Evolutionary conservation across 2,888 invertebrate genomes (phyloP), one percentile per base, ranked within the genome.

Genomic region (Drosophila imparisetae): DNA sequence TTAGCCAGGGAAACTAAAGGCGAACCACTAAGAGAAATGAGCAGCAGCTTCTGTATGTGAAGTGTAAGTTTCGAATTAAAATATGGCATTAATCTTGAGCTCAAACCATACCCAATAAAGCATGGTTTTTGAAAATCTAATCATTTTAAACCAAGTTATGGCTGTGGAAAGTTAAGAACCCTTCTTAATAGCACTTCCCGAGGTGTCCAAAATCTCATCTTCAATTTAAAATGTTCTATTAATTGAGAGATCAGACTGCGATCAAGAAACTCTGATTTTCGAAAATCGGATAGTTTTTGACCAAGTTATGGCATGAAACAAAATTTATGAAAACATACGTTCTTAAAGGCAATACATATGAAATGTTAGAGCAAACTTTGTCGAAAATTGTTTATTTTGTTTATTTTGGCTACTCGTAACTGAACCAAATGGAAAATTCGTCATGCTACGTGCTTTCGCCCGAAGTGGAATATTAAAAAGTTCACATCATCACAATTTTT

Each of bases 1-100:
- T 84, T 80, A 74, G 65, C 40, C 34, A 38, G 55, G 29, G 24
- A n/a, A 52, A 36, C 29, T 30, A 38, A 62, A n/a, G 34, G 36
- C 21, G 52, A 15, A 49, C 27, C 34, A 32, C 7, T 32, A 42
- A 53, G 24, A n/a, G 18, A 8, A 24, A 30, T 49, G 34, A 54
- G 49, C 58, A 57, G 21, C 38, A 40, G 18, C 34, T 27, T 10
- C 10, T 45, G 36, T 38, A 8, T 18, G 13, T 21, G 1, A 32
- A 30, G 7, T n/a, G 5, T 50, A 7, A n/a, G 4, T 27, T 18
- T 49, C 18, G 10, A 49, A 49, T 27, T 27, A 10, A 29, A 49
- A 10, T 6, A 6, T 10, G 5, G 18, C 10, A 18, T 18, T 18
- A 2, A 27, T 49, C 18, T 49, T 18, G 2, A 21, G 24, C 0